Evolutionary conservation across 2,888 invertebrate species (phyloP), one percentile per base, ranked within the genome.

Genomic region (Aspidiotus rigidus): DNA sequence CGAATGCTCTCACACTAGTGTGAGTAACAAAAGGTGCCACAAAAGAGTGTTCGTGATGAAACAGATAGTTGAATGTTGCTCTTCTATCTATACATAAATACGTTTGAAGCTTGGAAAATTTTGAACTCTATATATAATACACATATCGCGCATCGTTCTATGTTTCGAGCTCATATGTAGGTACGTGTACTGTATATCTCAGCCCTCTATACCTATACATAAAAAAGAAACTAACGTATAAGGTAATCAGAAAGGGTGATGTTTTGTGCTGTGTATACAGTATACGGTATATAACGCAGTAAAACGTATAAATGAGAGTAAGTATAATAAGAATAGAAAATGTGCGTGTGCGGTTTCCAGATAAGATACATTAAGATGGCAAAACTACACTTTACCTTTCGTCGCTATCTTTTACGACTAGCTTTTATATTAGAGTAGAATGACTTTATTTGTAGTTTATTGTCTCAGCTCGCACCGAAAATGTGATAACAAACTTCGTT

Each of bases 321-420:
- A 66, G 28, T 28, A 28, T 28, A 28, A 66, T 66, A 66, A 66
- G 66, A 66, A 66, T 66, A 59, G 66, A 66, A 66, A 66, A 66
- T 66, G 66, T 66, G 66, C 66, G 66, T 66, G 57, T 66, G 66
- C 66, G 66, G 49, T 44, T 44, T 60, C 44, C 42, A 66, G 66
- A 66, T 66, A 66, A 66, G 66, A 66, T 66, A 66, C 66, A 66
- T 66, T 59, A 66, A 66, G 66, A 66, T 66, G 66, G 66, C 42
- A 59, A 28, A 57, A 55, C 28, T 28, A 28, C 28, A 28, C 28
- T 28, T 44, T 59, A 59, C 66, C 49, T 66, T 66, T 66, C 59
- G 56, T 42, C 59, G 66, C 59, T 60, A 66, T 66, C 66, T 59
- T 66, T 66, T 66, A 66, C 56, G 57, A 28, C 28, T 57, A 59